Base-by-base conservation (phyloP, 2,888 invertebrate species). In the Oscheius sp. region DNA sequence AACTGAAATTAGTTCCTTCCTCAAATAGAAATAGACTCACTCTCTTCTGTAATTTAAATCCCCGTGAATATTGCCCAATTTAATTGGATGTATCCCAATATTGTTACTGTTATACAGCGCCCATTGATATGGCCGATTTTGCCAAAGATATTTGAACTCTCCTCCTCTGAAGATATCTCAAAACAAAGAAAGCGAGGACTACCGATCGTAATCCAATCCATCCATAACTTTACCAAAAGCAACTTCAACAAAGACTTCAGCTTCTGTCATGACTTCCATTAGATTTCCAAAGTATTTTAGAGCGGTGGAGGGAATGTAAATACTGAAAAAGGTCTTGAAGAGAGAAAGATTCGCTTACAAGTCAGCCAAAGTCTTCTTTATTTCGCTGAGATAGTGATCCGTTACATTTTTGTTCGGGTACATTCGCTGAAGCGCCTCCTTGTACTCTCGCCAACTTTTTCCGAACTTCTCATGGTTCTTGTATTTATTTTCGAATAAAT, bases 51-150 rank as follows among this genome's bases (percentile, higher is more conserved):
- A 5, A 49, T 18, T 49, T 13, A 49, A 13, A 21, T 49, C 21
- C 3, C 21, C 49, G 5, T 49, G 49, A 16, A 49, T 18, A 5
- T 16, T 18, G 21, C n/a, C 49, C n/a, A 35, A 29, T 58, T 58
- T 58, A n/a, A 35, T 35, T 58, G 58, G 58, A 27, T 58, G 58
- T 35, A 58, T n/a, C 13, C 27, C 58, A 27, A 58, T 58, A 23
- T 25, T 58, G 16, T 9, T 2, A 25, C 27, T 58, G 18, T 35
- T 58, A 18, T 27, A 29, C 27, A 58, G 27, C 9, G 25, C 9
- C 25, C 27, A 58, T 2, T 29, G 27, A 35, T 35, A 35, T 21
- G n/a, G 21, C 16, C 58, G 1, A 7, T 16, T 18, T 1, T 29
- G n/a, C 58, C 58, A 58, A 13, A 58, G 58, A 58, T 58, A 58